A percentile compares a stretch with the other conserved stretches of the same genome.
Evolutionary conservation across 1,140 invertebrate genomes (phyloP).

Genomic region (Calephelis virginiensis): DNA sequence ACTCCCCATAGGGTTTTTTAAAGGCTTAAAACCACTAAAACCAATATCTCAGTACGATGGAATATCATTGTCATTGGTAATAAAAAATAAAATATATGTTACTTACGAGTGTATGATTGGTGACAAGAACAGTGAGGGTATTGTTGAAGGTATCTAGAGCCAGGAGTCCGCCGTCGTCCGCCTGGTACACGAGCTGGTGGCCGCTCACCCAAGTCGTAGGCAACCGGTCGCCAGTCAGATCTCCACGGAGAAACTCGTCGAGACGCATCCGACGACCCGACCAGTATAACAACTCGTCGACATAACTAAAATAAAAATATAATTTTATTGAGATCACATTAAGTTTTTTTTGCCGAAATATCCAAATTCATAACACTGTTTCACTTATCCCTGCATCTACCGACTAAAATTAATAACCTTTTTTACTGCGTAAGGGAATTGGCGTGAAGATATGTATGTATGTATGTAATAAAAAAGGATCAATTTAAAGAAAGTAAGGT

Average conservation of each 20-base stretch:
- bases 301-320: slow-evolving; percentile 79
- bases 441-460: no score
- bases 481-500: no score
- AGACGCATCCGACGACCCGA: slow-evolving; percentile 88
- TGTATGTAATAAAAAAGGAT: no score
- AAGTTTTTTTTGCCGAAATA: no score
- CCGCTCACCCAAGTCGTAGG: slow-evolving; percentile 88
- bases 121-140: slow-evolving; percentile 86
- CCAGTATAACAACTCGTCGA: slow-evolving; percentile 92
- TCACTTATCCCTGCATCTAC: no score
- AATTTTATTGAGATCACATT: neutral
- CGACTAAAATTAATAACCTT: no score
- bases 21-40: no score
- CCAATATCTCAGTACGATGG: no score
- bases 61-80: no score
- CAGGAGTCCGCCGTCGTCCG: slow-evolving; percentile 88
- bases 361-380: no score
- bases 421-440: no score
- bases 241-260: slow-evolving; percentile 88
- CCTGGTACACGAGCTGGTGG: slow-evolving; percentile 90
- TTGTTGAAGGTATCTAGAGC: slow-evolving; percentile 87
- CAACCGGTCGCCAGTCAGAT: slow-evolving; percentile 85
- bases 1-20: no score
- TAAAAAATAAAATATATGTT: neutral
- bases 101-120: slow-evolving; percentile 90